Conservation (phyloP, 2,797 vertebrate species). For the Meda fulgida region DNA sequence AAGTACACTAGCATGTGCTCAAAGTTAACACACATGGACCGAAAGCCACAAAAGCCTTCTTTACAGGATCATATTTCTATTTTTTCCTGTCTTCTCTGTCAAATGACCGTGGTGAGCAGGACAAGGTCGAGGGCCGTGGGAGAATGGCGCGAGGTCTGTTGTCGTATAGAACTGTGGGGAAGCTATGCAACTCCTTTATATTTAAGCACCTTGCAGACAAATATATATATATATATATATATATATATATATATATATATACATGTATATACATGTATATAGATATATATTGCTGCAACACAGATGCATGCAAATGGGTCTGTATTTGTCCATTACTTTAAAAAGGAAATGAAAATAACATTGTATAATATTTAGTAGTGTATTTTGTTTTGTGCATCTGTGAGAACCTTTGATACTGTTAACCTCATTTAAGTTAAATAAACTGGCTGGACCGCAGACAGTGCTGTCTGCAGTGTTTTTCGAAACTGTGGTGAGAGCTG, state of each 20-base stretch:
- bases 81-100: background rate
- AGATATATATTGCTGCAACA: background rate
- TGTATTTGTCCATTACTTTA: background rate
- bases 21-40: background rate
- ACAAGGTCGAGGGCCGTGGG: too few relatives aligned
- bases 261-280: too few relatives aligned
- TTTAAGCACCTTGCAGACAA: background rate
- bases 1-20: background rate
- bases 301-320: background rate
- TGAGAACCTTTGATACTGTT: conserved; percentile 4
- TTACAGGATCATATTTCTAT: background rate
- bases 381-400: background rate
- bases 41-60: background rate
- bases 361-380: background rate
- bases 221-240: background rate
- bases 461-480: background rate
- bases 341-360: background rate
- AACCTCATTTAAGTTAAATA: conserved; percentile 20
- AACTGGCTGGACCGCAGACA: conserved; percentile 14
- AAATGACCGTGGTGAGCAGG: too few relatives aligned
- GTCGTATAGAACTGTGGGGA: background rate
- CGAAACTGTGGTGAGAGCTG: conserved; percentile 5
- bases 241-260: too few relatives aligned
- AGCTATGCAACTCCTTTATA: conserved; percentile 5
- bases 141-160: too few relatives aligned